Evolutionary conservation across 2,113 vertebrate genomes (phyloP).

Genomic region (Poeciliopsis retropinna): DNA sequence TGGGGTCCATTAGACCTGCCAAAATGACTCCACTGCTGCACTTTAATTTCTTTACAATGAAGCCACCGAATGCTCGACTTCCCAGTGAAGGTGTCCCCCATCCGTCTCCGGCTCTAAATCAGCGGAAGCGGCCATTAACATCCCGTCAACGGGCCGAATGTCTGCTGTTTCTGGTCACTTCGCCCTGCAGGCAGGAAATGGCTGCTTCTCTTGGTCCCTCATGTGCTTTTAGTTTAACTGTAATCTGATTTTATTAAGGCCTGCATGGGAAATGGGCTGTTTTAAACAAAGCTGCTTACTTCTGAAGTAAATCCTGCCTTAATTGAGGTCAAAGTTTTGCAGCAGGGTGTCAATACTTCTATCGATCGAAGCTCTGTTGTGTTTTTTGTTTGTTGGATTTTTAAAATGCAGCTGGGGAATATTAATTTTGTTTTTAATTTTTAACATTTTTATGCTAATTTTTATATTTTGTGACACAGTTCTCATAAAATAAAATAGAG

Average conservation of each 20-base stretch:
- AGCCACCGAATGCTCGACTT: slow-evolving; percentile 51
- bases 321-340: not conserved
- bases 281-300: not conserved
- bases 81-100: slow-evolving; percentile 59
- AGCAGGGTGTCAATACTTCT: not conserved
- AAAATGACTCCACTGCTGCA: slow-evolving; percentile 38
- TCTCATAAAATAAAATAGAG: too few relatives aligned
- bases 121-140: slow-evolving; percentile 57
- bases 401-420: not conserved
- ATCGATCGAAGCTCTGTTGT: not conserved
- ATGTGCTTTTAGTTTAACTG: slow-evolving; percentile 23
- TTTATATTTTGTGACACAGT: too few relatives aligned
- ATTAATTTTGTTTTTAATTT: too few relatives aligned
- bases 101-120: slow-evolving; percentile 62
- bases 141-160: slow-evolving; percentile 57
- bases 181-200: slow-evolving; percentile 26
- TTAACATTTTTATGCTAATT: too few relatives aligned
- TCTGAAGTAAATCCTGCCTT: not conserved
- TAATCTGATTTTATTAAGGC: slow-evolving; percentile 19
- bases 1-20: slow-evolving; percentile 25
- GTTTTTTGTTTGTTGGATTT: too few relatives aligned
- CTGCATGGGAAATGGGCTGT: slow-evolving; percentile 10
- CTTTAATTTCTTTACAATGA: slow-evolving; percentile 58
- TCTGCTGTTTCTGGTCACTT: slow-evolving; percentile 43
- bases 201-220: slow-evolving; percentile 38